Percentiles rank a stretch among this genome's conserved stretches.
phyloP scores from a whole-genome alignment of 2,888 invertebrate species.

The Acanthococcus lagerstroemiae region DNA sequence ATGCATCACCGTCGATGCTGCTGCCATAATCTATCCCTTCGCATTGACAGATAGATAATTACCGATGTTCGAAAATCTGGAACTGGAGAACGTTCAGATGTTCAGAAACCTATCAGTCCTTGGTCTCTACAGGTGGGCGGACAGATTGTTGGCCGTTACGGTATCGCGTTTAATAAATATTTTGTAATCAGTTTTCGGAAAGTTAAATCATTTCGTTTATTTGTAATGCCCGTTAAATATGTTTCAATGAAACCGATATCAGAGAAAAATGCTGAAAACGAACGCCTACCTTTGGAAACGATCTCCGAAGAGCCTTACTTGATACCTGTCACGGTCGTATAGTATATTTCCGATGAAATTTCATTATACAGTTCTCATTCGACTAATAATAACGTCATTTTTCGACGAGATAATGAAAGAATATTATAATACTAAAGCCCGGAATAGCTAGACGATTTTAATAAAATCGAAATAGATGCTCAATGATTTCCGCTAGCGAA shows the following conservation, averaged over 20 bases:
- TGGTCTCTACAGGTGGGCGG: slow-evolving; percentile 27
- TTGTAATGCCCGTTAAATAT: slow-evolving; percentile 14
- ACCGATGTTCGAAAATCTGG: slow-evolving; percentile 22
- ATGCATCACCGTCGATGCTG: background rate
- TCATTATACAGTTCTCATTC: background rate
- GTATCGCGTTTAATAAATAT: too few species aligned
- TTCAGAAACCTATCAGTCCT: background rate
- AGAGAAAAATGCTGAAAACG: background rate
- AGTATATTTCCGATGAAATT: too few species aligned
- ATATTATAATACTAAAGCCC: background rate
- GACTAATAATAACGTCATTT: slow-evolving; percentile 17
- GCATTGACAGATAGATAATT: slow-evolving; percentile 28
- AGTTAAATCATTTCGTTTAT: slow-evolving; percentile 26
- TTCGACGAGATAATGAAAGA: slow-evolving; percentile 8
- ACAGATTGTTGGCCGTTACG: slow-evolving; percentile 11
- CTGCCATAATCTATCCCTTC: background rate
- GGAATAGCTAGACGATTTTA: too few species aligned
- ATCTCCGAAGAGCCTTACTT: background rate
- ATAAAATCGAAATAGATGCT: too few species aligned
- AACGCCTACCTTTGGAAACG: background rate
- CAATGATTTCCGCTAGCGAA: too few species aligned
- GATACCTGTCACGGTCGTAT: background rate
- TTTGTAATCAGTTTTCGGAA: slow-evolving; percentile 21
- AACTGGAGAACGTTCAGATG: background rate
- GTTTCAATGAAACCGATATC: slow-evolving; percentile 19